A percentile compares a stretch with the other conserved stretches of the same genome.
These are phyloP conservation scores for Hybognathus amarus DNA, from an alignment of 2,797 vertebrate genomes.

Conservation along the genomic window DNA sequence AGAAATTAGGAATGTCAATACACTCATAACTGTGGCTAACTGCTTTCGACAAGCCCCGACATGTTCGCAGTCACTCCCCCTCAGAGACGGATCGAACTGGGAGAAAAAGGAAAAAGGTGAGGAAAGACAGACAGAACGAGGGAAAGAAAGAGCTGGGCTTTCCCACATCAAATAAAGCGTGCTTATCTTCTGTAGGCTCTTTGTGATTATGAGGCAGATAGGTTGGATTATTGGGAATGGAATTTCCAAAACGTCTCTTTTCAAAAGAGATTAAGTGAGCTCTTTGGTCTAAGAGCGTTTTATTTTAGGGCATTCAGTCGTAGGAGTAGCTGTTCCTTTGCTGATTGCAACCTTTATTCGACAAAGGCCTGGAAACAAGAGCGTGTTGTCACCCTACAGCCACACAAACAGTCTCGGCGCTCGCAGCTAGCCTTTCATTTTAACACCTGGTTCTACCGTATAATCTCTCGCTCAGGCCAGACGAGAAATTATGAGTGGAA, in stretches of 20 bases:
- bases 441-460: conserved; percentile 57
- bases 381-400: conserved; percentile 45
- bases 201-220: conserved; percentile 80
- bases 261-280: conserved; percentile 70
- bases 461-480: conserved; percentile 45
- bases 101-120: conserved; percentile 55
- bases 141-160: conserved; percentile 75
- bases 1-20: conserved; percentile 83
- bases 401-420: conserved; percentile 33
- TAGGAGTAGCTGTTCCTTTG: conserved; percentile 67
- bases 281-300: conserved; percentile 81
- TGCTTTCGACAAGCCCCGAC: conserved; percentile 73
- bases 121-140: conserved; percentile 67
- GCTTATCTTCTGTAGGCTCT: conserved; percentile 80
- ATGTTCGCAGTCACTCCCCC: conserved; percentile 70
- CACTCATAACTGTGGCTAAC: conserved; percentile 81
- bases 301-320: conserved; percentile 73
- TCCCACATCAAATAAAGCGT: conserved; percentile 83
- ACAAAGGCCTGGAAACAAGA: conserved; percentile 52
- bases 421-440: conserved; percentile 52
- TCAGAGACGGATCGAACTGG: conserved; percentile 62
- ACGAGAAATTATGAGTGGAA: conserved; percentile 40
- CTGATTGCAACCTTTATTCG: conserved; percentile 58
- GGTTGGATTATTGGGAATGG: conserved; percentile 79
- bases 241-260: conserved; percentile 82